Conservation (phyloP, 2,113 vertebrate species). For the Noctilio leporinus region DNA sequence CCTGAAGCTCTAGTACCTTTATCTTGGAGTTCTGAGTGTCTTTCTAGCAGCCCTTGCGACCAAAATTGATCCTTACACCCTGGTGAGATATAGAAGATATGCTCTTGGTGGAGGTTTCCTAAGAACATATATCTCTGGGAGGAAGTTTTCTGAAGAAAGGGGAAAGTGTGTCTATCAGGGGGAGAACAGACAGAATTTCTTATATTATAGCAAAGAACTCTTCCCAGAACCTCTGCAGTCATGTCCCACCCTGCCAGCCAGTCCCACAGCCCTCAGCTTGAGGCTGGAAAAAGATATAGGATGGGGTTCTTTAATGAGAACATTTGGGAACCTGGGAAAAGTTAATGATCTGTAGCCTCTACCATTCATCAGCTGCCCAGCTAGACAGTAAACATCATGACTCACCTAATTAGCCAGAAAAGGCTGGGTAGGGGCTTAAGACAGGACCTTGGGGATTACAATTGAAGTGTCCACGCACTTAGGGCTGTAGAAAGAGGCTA, state of each 20-base stretch:
- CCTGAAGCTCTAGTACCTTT: background rate
- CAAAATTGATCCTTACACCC: background rate
- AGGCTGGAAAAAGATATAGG: slow-evolving; percentile 58
- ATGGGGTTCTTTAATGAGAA: slow-evolving; percentile 69
- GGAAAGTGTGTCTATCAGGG: background rate
- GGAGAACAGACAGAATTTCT: background rate
- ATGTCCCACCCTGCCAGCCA: slow-evolving; percentile 2
- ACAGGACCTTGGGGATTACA: slow-evolving; percentile 24
- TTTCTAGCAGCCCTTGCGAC: background rate
- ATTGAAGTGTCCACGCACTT: slow-evolving; percentile 25
- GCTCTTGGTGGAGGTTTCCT: background rate
- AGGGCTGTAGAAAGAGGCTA: slow-evolving; percentile 22
- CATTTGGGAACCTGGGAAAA: slow-evolving; percentile 67
- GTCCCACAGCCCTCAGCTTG: background rate
- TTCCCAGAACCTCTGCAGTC: background rate
- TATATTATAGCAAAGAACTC: slow-evolving; percentile 8
- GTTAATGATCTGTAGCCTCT: slow-evolving; percentile 68
- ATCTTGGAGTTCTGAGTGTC: background rate
- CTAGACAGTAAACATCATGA: slow-evolving; percentile 68
- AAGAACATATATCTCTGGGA: background rate
- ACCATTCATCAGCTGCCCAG: slow-evolving; percentile 66
- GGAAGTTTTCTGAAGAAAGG: slow-evolving; percentile 7
- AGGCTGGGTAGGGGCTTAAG: slow-evolving; percentile 62
- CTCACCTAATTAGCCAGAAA: slow-evolving; percentile 70
- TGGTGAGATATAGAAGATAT: background rate